Conservation (phyloP, 2,797 vertebrate species). For the Gila robusta region DNA sequence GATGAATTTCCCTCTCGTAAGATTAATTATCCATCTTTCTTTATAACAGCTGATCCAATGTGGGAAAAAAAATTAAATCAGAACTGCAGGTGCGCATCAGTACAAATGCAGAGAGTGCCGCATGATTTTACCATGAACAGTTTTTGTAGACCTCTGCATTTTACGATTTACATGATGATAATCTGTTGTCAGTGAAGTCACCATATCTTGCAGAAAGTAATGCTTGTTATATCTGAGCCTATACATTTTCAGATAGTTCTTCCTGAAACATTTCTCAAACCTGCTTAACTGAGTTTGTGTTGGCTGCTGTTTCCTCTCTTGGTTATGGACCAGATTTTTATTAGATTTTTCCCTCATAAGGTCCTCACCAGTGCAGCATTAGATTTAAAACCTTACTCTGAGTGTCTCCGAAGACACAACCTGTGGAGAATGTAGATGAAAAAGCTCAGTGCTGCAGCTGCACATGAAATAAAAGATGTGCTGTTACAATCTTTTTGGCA, state of each 20-base stretch:
- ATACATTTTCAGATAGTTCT: constrained; percentile 1
- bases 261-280: constrained; percentile 20
- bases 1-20: constrained; percentile 6
- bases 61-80: neutral
- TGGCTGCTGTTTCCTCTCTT: constrained; percentile 36
- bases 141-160: neutral
- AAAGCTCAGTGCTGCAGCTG: neutral
- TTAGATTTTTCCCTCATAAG: constrained; percentile 43
- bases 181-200: neutral
- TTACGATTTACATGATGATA: neutral
- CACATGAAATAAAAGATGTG: constrained; percentile 22
- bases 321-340: constrained; percentile 49
- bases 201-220: constrained; percentile 8
- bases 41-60: constrained; percentile 24
- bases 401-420: constrained; percentile 26
- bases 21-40: constrained; percentile 28
- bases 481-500: constrained; percentile 1
- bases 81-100: constrained; percentile 2
- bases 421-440: constrained; percentile 14
- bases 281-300: neutral
- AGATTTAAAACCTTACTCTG: constrained; percentile 45
- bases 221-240: neutral
- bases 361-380: constrained; percentile 38
- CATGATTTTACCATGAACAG: constrained; percentile 9
- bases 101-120: neutral